Evolutionary conservation across 2,113 vertebrate genomes (phyloP).

Genomic region (Dunckerocampus dactyliophorus): DNA sequence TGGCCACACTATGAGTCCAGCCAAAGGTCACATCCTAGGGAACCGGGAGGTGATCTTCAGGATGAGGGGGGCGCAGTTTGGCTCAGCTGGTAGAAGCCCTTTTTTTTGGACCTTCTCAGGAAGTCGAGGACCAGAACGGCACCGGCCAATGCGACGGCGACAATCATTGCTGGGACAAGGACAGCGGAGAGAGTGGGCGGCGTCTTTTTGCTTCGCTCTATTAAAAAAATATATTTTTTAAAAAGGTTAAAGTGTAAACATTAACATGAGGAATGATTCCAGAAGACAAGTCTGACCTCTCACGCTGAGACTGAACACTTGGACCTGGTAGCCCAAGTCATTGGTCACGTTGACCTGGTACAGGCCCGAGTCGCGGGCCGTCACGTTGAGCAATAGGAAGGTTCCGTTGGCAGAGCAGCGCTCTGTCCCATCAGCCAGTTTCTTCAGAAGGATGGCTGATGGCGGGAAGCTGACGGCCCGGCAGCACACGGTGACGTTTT

Average conservation of each 20-base stretch:
- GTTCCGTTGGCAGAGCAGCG: conserved; percentile 52
- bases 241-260: background rate
- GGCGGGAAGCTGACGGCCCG: conserved; percentile 60
- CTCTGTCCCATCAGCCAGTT: conserved; percentile 48
- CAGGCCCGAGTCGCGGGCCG: conserved; percentile 56
- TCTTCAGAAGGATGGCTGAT: conserved; percentile 55
- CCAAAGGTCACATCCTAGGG: background rate
- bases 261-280: background rate
- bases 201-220: conserved; percentile 38
- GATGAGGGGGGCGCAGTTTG: conserved; percentile 34
- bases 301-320: conserved; percentile 65
- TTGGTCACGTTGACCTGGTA: conserved; percentile 75
- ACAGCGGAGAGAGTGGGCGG: conserved; percentile 14
- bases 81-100: conserved; percentile 65
- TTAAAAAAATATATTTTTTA: background rate
- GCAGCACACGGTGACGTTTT: conserved; percentile 69
- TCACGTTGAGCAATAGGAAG: conserved; percentile 67
- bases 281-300: conserved; percentile 48
- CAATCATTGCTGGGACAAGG: conserved; percentile 31
- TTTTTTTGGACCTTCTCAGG: conserved; percentile 60
- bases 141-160: conserved; percentile 19
- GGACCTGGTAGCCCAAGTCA: conserved; percentile 60
- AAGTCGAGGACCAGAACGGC: conserved; percentile 41
- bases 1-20: background rate
- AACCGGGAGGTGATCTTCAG: conserved; percentile 12